Conservation (phyloP, 2,113 vertebrate species). For the Meleagris gallopavo region DNA sequence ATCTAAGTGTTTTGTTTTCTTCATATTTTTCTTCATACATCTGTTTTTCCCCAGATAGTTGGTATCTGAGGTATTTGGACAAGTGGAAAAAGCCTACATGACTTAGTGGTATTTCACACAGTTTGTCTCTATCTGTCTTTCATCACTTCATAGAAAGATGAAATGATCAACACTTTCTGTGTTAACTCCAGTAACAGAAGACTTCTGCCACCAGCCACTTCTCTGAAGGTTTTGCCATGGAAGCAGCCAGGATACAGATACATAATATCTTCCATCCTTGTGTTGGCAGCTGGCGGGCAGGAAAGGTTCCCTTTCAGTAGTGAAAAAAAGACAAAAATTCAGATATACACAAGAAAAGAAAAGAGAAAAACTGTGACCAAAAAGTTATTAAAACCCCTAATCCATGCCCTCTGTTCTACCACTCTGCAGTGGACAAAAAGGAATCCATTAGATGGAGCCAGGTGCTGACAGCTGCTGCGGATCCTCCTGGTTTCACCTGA, state of each 20-base stretch:
- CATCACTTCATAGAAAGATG: not conserved
- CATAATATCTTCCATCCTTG: not conserved
- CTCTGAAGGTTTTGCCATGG: not conserved
- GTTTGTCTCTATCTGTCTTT: not conserved
- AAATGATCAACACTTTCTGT: not conserved
- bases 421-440: not conserved
- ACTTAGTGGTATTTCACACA: not conserved
- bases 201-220: not conserved
- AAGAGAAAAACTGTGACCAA: not conserved
- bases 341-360: not conserved
- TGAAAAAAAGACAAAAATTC: not conserved
- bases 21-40: not conserved
- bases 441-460: not conserved
- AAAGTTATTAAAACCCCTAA: not conserved
- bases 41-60: not conserved
- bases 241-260: not conserved
- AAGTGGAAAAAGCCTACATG: fast-evolving
- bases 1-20: not conserved
- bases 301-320: not conserved
- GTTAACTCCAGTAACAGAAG: not conserved
- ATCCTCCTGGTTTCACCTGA: not conserved
- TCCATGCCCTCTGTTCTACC: not conserved
- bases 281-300: not conserved
- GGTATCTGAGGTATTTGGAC: not conserved
- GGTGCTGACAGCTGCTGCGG: not conserved